Base-by-base conservation (phyloP, 2,888 invertebrate species). In the Lepidochitona cinerea region DNA sequence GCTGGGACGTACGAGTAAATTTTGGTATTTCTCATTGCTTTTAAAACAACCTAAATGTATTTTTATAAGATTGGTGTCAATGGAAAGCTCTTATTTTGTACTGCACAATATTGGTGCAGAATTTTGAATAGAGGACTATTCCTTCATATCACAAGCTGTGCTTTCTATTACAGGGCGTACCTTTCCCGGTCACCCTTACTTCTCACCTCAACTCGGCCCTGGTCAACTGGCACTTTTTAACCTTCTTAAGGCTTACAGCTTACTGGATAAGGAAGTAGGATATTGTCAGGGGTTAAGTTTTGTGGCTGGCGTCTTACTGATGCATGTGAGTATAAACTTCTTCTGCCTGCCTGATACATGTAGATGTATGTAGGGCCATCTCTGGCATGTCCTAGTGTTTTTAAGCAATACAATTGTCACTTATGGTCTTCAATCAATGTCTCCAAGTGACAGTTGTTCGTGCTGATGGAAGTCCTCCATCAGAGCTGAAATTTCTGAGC, bases 271-370 rank as follows among this genome's bases (percentile, higher is more conserved):
- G 0, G 97, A 98, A 87, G 95, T 99, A 0, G 98, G 97, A 0
- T 98, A 98, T 90, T 98, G 98, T 82, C 98, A 99, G 91, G 98
- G 98, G 0, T 93, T 98, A 12, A 97, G 97, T 85, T 99, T 98
- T 88, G 96, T 98, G 1, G 98, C 97, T 76, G 98, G 97, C 14
- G 94, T 98, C 0, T 92, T 99, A 0, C 92, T 99, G 12, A 92
- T 99, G 83, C 98, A 99, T 91, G 97, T 97, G 91, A 94, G 95
- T 83, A 70, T 29, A 29, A n/a, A 32, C 6, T 26, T 6, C 18
- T 18, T 41, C 18, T 41, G 18, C 18, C 18, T 41, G 41, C n/a
- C n/a, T n/a, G n/a, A n/a, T n/a, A n/a, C 18, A 41, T 18, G 18
- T 41, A 41, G 18, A 18, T 41, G 18, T 41, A 41, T 49, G 49